Base-by-base conservation (phyloP, 2,888 invertebrate species). In the Rhorus exstirpatorius region DNA sequence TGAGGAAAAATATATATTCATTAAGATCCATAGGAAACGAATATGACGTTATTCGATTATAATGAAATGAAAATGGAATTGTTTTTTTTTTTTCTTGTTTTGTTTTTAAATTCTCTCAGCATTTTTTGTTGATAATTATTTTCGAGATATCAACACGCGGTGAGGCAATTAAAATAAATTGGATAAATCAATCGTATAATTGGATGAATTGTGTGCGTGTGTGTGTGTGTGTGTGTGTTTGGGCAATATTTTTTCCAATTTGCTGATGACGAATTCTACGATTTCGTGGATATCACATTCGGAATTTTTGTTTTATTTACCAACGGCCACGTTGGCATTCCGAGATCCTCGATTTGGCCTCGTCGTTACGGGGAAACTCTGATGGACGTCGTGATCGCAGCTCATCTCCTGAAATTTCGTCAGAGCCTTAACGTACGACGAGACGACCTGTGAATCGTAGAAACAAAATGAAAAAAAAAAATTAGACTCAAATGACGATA, bases 401-500 rank as follows among this genome's bases (percentile, higher is more conserved):
- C 60, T n/a, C n/a, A n/a, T 38, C 58, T 75, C 76, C 65, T 81
- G 84, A 71, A 83, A 84, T 55, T 83, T 78, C 0, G 76, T 68
- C n/a, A 79, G 46, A 6, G 81, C 76, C 41, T 63, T 74, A 10
- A 68, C 76, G 60, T 83, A 83, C 41, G 75, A 72, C 4, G 79
- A 61, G 12, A 74, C 53, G 44, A 53, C 14, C 78, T 81, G 67
- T 17, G 1, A 8, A 7, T 55, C 17, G 21, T 31, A 14, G 19
- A 44, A 41, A 44, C 10, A 21, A 1, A 26, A 3, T 0, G 19
- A 35, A 12, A 0, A 7, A 60, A 60, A 3, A 8, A 8, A 14
- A 38, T 49, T 49, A 31, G 38, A n/a, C n/a, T 12, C n/a, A 26
- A 55, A 55, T 55, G 12, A 26, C 31, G 31, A 31, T 41, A 6